Percentiles rank a stretch among this genome's conserved stretches.
These are phyloP conservation scores for Caradrina kadenii DNA, from an alignment of 2,888 invertebrate genomes.

Conservation along the genomic window DNA sequence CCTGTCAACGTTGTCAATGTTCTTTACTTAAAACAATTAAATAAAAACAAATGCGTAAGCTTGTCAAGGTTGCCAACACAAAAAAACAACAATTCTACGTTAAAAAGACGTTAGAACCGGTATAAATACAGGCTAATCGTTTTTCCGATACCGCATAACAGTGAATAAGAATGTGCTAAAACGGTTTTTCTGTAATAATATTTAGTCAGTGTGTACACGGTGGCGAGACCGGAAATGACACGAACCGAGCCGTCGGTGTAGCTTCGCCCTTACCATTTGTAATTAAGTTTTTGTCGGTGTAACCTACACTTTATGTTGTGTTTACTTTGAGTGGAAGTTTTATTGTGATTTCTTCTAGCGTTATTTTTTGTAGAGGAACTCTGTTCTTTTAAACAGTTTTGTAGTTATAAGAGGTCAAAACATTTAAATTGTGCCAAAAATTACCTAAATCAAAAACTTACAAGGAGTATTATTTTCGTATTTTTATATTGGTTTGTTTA, in stretches of 20 bases:
- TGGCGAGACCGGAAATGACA: constrained; percentile 57
- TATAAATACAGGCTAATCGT: constrained; percentile 55
- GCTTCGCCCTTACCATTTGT: constrained; percentile 52
- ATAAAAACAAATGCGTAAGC: constrained; percentile 33
- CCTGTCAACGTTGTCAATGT: background rate
- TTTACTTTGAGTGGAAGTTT: constrained; percentile 24
- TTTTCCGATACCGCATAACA: constrained; percentile 46
- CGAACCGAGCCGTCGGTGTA: constrained; percentile 42
- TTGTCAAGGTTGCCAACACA: background rate
- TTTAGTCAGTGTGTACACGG: constrained; percentile 51
- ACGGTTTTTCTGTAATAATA: constrained; percentile 55
- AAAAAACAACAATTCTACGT: constrained; percentile 22
- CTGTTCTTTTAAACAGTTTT: too few relatives aligned
- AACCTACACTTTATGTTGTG: constrained; percentile 43
- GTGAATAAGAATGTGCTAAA: constrained; percentile 47
- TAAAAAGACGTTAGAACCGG: constrained; percentile 30
- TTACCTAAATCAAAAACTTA: too few relatives aligned
- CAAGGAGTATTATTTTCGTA: too few relatives aligned
- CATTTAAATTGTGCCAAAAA: too few relatives aligned
- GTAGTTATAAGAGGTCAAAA: too few relatives aligned
- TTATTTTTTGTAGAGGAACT: background rate
- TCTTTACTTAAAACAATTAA: constrained; percentile 15
- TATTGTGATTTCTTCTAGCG: constrained; percentile 6
- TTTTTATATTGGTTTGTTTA: too few relatives aligned
- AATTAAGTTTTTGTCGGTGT: constrained; percentile 61